These are phyloP conservation scores for Polypterus bichir DNA, from an alignment of 2,113 vertebrate genomes.

Conservation along the genomic window DNA sequence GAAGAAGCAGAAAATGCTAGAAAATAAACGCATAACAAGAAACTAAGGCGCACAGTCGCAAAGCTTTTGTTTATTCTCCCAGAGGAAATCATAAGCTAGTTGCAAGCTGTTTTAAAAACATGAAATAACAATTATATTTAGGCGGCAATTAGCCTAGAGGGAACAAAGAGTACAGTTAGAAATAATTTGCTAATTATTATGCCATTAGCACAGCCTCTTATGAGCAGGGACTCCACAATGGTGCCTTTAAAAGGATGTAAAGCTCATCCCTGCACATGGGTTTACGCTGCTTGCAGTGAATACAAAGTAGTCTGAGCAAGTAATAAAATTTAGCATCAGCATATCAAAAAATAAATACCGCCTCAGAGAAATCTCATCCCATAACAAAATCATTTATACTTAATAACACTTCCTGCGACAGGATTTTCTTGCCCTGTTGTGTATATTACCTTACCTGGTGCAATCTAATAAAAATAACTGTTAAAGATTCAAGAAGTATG, in stretches of 20 bases:
- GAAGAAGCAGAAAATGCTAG: no score
- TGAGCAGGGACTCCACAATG: constrained; percentile 7
- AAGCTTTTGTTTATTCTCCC: no score
- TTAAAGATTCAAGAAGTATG: constrained; percentile 48
- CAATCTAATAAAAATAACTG: constrained; percentile 70
- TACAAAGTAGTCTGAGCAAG: constrained; percentile 41
- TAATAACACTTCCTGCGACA: constrained; percentile 61
- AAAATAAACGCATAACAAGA: no score
- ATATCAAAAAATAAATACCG: constrained; percentile 53
- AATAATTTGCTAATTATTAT: constrained; percentile 10
- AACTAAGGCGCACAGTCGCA: no score
- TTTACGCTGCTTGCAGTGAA: constrained; percentile 11
- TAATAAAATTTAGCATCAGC: constrained; percentile 59
- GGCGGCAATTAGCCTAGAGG: not conserved
- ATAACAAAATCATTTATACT: constrained; percentile 64
- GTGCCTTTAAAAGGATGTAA: constrained; percentile 14
- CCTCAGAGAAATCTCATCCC: constrained; percentile 55
- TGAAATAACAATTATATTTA: not conserved
- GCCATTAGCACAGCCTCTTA: constrained; percentile 4
- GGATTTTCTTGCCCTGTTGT: constrained; percentile 50
- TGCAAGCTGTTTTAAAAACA: not conserved
- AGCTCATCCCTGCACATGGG: constrained; percentile 8
- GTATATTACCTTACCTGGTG: constrained; percentile 56
- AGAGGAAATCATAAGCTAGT: not conserved
- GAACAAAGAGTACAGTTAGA: constrained; percentile 7